A percentile compares a stretch with the other conserved stretches of the same genome.
These are phyloP conservation scores for Epizoanthus rinbou DNA, from an alignment of 92 coral and sea anemone genomes.

Conservation along the genomic window DNA sequence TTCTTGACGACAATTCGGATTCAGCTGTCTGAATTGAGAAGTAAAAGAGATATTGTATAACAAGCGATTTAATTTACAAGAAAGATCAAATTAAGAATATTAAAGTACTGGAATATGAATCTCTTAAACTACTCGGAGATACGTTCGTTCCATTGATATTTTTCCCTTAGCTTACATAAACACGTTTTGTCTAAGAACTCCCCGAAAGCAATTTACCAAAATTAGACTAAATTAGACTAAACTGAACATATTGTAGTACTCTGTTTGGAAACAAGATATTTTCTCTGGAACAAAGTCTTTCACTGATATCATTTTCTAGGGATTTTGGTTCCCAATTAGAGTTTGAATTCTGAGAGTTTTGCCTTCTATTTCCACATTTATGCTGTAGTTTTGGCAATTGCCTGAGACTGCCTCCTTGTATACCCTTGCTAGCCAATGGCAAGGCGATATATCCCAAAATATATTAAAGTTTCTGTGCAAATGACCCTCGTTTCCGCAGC, in stretches of 20 bases:
- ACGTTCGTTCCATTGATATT: background rate
- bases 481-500: constrained; percentile 18
- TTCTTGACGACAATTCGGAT: background rate
- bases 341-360: constrained; percentile 37
- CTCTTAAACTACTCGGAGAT: constrained; percentile 1
- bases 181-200: constrained; percentile 27
- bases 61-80: background rate
- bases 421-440: constrained; percentile 10
- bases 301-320: background rate
- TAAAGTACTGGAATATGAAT: background rate
- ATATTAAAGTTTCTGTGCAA: constrained; percentile 11
- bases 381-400: constrained; percentile 30
- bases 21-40: constrained; percentile 10
- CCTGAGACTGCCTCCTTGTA: constrained; percentile 25
- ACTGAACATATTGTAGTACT: background rate
- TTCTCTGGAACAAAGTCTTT: background rate
- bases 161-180: background rate
- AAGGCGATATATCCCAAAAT: background rate
- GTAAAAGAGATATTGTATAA: constrained; percentile 16
- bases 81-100: constrained; percentile 3
- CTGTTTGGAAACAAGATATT: background rate
- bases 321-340: constrained; percentile 35
- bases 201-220: background rate
- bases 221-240: constrained; percentile 6
- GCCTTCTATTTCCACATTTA: background rate